Conservation (phyloP, 2,113 vertebrate species). For the Neomonachus schauinslandi region DNA sequence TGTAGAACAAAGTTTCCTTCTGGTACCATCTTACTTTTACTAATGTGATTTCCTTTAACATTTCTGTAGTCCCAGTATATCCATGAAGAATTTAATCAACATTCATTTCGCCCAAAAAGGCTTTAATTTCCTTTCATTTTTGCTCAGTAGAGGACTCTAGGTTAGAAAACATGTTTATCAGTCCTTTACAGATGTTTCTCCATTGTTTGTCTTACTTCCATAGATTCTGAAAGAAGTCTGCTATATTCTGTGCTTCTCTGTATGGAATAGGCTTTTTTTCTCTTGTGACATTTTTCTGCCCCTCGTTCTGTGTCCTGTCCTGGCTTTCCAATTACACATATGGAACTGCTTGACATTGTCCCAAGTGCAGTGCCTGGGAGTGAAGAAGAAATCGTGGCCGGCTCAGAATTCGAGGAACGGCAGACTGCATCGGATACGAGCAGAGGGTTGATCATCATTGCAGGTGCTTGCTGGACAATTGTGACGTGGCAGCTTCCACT, state of each 20-base stretch:
- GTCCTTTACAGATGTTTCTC: not conserved
- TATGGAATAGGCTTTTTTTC: not conserved
- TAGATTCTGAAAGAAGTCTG: not conserved
- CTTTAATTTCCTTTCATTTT: not conserved
- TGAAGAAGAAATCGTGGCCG: not conserved
- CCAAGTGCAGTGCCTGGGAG: not conserved
- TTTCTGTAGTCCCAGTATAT: not conserved
- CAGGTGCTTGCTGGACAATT: not conserved
- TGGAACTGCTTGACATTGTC: too few relatives aligned
- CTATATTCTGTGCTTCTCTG: not conserved
- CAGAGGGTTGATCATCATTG: fast-evolving
- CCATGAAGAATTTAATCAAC: not conserved
- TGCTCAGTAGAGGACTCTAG: not conserved
- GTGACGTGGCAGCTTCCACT: fast-evolving
- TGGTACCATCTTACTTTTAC: not conserved
- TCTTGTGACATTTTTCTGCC: not conserved
- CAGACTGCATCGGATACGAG: fast-evolving
- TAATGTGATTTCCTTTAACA: not conserved
- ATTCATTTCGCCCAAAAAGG: not conserved
- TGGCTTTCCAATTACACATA: fast-evolving
- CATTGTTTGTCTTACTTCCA: not conserved
- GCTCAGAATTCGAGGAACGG: too few relatives aligned
- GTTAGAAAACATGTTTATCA: not conserved
- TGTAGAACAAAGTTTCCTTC: not conserved
- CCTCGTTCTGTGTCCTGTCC: too few relatives aligned